Base-by-base conservation (phyloP, 2,888 invertebrate genomes). In the Caenorhabditis becei region DNA sequence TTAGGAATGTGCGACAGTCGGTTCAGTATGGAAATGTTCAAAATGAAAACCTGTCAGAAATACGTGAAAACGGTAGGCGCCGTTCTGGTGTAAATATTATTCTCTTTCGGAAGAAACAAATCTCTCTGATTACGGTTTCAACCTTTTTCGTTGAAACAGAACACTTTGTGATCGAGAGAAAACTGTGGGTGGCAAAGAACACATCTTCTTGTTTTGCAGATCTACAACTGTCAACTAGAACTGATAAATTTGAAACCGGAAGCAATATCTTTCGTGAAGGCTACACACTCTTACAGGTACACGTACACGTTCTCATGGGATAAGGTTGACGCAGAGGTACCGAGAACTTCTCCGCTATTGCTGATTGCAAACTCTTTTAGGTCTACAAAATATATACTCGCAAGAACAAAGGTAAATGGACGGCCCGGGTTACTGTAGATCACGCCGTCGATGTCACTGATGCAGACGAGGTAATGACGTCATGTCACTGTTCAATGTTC, bases 1-100 rank as follows among this genome's bases (percentile, higher is more conserved):
- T 53, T 87, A 41, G 84, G 86, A 32, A 61, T 87, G 65, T 87
- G 87, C 65, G 84, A 86, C 24, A 32, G 23, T 24, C 24, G 41
- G 26, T 61, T 61, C 51, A 58, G 37, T 56, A 44, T 49, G 11
- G 24, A 37, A 20, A 8, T 24, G 16, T 49, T 51, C 18, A 28
- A 23, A n/a, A 37, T 28, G 20, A n/a, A 14, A 28, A 18, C 5
- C 14, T 66, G 65, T 41, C 23, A 51, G 5, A 20, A 61, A 3
- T n/a, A 24, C 11, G 20, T 62, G 16, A 61, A n/a, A 20, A 24
- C 23, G 20, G 70, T 70, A 28, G 10, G 53, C 35, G 10, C 41
- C 16, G 41, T 41, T 14, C 3, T 14, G 32, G 10, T 7, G 26
- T 44, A 5, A 8, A 35, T 24, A 14, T 32, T 23, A 16, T 53